These are phyloP conservation scores for Knipowitschia caucasica DNA, from an alignment of 2,797 vertebrate species.

Conservation along the genomic window DNA sequence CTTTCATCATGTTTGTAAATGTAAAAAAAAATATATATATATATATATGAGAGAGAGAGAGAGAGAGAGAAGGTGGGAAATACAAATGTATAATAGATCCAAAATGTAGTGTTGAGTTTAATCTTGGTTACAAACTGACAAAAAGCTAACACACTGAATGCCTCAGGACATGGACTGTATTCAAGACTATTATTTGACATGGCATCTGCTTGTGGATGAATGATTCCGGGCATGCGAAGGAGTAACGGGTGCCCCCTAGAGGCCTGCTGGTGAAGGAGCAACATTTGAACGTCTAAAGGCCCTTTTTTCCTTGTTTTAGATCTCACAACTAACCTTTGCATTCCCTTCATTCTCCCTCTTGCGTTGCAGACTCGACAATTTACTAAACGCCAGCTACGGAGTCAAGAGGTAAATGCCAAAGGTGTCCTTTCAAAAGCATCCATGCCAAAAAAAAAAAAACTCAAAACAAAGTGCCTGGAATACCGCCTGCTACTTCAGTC, in stretches of 20 bases:
- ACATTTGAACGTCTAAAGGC: constrained; percentile 75
- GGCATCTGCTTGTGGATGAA: constrained; percentile 56
- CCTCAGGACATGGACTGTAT: constrained; percentile 39
- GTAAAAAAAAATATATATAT: too few relatives aligned
- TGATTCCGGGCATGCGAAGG: constrained; percentile 49
- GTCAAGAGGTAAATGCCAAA: constrained; percentile 95
- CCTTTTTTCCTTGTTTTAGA: constrained; percentile 68
- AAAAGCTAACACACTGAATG: constrained; percentile 19
- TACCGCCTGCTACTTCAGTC: constrained; percentile 75
- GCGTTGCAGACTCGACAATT: constrained; percentile 96
- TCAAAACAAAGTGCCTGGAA: constrained; percentile 83
- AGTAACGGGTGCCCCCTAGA: constrained; percentile 75
- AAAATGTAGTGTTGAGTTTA: not conserved
- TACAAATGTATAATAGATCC: not conserved
- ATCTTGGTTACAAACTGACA: not conserved
- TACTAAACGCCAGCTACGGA: constrained; percentile 97
- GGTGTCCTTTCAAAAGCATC: constrained; percentile 83
- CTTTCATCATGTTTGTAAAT: constrained; percentile 66
- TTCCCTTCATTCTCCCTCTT: constrained; percentile 84
- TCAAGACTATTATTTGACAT: constrained; percentile 43
- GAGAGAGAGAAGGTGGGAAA: not conserved
- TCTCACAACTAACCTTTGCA: constrained; percentile 84
- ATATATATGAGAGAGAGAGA: too few relatives aligned
- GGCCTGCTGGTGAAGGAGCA: constrained; percentile 70
- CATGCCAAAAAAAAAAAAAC: constrained; percentile 78